These are phyloP conservation scores for Platynereis dumerilii DNA, from an alignment of 2,888 invertebrate genomes.

Conservation along the genomic window DNA sequence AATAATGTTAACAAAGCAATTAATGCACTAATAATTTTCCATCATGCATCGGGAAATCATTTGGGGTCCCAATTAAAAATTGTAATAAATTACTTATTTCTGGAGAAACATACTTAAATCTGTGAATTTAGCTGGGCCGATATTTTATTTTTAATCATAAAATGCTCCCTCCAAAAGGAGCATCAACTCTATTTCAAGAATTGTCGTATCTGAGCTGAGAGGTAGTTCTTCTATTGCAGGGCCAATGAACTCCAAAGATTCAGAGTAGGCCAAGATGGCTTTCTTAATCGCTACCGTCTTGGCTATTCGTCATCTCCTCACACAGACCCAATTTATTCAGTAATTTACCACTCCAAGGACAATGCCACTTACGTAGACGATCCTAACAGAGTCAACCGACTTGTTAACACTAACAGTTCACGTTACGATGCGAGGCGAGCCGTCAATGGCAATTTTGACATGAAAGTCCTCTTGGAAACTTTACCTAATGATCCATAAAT, in stretches of 20 bases:
- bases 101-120: no score
- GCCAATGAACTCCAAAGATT: conserved; percentile 38
- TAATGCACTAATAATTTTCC: no score
- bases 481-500: neutral
- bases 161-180: no score
- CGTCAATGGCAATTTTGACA: conserved; percentile 49
- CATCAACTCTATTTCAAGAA: no score
- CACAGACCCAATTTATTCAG: conserved; percentile 48
- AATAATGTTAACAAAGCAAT: no score
- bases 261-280: conserved; percentile 53
- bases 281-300: conserved; percentile 50
- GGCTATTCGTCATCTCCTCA: conserved; percentile 44
- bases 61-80: no score
- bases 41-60: no score
- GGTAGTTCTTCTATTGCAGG: neutral
- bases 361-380: conserved; percentile 49
- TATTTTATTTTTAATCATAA: no score
- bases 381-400: conserved; percentile 44
- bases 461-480: conserved; percentile 33
- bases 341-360: conserved; percentile 51
- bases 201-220: no score
- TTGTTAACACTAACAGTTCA: conserved; percentile 43
- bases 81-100: no score
- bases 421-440: conserved; percentile 43
- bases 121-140: no score